Evolutionary conservation across 1,140 invertebrate species (phyloP), one percentile per base, ranked within the genome.

Genomic region (Hycleus phaleratus): DNA sequence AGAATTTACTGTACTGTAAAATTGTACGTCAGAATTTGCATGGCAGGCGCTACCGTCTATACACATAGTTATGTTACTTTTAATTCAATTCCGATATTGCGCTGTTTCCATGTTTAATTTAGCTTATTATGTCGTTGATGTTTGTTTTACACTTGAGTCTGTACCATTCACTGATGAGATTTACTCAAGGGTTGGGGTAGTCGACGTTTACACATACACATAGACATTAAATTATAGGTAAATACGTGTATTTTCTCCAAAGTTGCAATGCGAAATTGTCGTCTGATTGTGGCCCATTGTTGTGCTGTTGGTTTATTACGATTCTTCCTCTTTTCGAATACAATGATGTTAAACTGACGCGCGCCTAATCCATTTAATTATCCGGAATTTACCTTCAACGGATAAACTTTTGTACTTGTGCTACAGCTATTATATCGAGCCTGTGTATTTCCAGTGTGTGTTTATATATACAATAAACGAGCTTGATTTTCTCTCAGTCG

Each of bases 1-100:
- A 53, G 42, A 42, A 46, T n/a, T 49, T 45, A 46, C 49, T 58
- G 48, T 52, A 46, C 45, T 47, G 58, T 50, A 59, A 59, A 59
- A 59, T 59, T 51, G 51, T 42, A 32, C 24, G 43, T 44, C 39
- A 32, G 51, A 53, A 59, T 59, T 59, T 59, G 58, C 58, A 59
- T 54, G 58, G 46, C 50, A 59, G 47, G 49, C 58, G 58, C 49
- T 50, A 32, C 32, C 32, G 32, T 32, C 32, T 32, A 32, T 32
- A 32, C 32, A 32, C 18, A 32, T 32, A 32, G 49, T 50, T 45
- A 40, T 49, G 50, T 58, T 50, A 52, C 48, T 46, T 47, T 56
- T 65, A 65, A 65, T 65, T 65, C 54, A 65, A 65, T 65, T 65
- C 55, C 60, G 50, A 65, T 65, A 65, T 62, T 62, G 59, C 60